Percentiles rank a stretch among this genome's conserved stretches.
Evolutionary conservation across 2,797 vertebrate species (phyloP).

Genomic region (Masticophis lateralis): DNA sequence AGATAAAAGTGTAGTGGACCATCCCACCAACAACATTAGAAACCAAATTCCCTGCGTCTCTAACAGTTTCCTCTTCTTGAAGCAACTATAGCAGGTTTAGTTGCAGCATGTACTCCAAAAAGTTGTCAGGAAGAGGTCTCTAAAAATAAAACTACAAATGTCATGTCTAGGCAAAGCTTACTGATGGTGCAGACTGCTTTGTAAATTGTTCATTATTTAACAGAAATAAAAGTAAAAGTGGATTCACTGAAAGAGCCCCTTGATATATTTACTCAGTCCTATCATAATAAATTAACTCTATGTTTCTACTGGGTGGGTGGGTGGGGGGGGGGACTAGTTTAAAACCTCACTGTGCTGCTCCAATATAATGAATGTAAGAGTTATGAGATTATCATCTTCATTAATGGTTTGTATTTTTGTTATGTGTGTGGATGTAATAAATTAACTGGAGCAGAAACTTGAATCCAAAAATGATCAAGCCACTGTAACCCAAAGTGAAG

Average conservation of each 20-base stretch:
- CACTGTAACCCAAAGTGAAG: neutral
- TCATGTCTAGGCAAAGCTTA: neutral
- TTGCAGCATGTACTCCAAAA: neutral
- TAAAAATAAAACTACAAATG: neutral
- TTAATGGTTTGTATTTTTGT: neutral
- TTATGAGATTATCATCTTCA: neutral
- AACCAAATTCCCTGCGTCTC: neutral
- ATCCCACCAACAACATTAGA: neutral
- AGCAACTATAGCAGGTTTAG: neutral
- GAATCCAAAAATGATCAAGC: neutral
- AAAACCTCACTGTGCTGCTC: neutral
- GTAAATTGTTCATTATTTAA: neutral
- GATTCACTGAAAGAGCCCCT: neutral
- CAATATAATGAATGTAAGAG: neutral
- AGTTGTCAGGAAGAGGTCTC: neutral
- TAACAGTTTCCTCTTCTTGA: neutral
- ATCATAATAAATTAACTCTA: neutral
- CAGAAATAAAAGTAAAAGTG: neutral
- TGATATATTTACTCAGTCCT: neutral
- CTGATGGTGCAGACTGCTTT: neutral
- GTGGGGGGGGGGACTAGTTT: neutral
- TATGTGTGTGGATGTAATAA: neutral
- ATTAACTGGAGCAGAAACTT: neutral
- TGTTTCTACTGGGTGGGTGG: neutral
- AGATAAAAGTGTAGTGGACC: neutral